Conservation (phyloP, 2,113 vertebrate genomes). For the Eclectus roratus region DNA sequence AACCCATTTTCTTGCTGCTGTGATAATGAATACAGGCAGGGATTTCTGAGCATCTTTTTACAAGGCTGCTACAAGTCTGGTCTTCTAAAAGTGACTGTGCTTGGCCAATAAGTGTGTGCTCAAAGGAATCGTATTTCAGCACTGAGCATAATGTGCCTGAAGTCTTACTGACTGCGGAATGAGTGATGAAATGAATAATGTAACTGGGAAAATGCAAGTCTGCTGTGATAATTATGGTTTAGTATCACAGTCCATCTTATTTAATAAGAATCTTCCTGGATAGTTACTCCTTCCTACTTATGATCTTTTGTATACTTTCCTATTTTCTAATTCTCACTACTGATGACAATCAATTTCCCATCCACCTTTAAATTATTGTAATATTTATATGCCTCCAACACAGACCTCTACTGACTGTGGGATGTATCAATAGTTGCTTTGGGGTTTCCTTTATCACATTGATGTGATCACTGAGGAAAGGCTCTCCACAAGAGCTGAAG, state of each 20-base stretch:
- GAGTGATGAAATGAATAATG: not conserved
- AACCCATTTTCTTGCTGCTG: not conserved
- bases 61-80: not conserved
- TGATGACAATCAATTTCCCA: not conserved
- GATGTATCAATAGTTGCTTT: not conserved
- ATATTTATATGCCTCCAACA: not conserved
- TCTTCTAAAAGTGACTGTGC: not conserved
- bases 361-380: not conserved
- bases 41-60: not conserved
- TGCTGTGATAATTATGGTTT: not conserved
- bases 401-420: not conserved
- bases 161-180: not conserved
- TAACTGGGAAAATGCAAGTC: not conserved
- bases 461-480: not conserved
- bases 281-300: not conserved
- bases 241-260: not conserved
- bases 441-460: not conserved
- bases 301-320: not conserved
- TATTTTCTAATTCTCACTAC: not conserved
- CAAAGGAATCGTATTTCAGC: not conserved
- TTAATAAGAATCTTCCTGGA: not conserved
- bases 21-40: not conserved
- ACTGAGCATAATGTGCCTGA: not conserved
- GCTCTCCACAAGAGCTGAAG: not conserved
- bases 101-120: not conserved